Evolutionary conservation across 2,113 vertebrate genomes (phyloP).

Genomic region (Pitta sordida): DNA sequence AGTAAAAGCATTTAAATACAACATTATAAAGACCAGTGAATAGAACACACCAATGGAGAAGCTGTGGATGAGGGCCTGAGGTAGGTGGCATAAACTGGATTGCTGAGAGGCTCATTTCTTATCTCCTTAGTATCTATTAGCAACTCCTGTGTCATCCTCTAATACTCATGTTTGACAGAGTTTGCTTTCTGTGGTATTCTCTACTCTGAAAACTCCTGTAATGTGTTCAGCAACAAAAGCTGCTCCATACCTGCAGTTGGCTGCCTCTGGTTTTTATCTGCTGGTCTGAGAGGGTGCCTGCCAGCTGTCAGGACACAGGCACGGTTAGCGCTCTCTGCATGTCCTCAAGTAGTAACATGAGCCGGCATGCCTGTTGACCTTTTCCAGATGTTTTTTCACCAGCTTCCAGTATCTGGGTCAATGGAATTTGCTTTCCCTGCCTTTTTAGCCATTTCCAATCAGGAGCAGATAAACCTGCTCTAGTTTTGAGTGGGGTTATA

Average conservation of each 20-base stretch:
- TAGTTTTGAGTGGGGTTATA: neutral
- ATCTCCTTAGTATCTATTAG: neutral
- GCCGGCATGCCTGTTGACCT: neutral
- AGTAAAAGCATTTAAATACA: neutral
- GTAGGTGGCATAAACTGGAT: neutral
- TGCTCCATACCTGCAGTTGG: neutral
- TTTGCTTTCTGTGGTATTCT: neutral
- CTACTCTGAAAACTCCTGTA: neutral
- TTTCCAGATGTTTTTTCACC: neutral
- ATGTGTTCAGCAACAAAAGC: neutral
- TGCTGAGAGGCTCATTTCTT: neutral
- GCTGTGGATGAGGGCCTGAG: neutral
- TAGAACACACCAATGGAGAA: neutral
- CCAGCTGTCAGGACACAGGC: neutral
- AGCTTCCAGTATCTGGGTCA: neutral
- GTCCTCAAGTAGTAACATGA: rapidly evolving
- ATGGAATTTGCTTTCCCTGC: neutral
- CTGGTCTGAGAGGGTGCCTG: neutral
- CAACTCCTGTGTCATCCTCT: neutral
- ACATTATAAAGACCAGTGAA: neutral
- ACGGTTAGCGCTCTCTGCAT: neutral
- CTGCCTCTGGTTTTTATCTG: neutral
- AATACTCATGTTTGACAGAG: rapidly evolving
- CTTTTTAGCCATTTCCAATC: neutral
- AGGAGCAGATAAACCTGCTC: neutral